Conservation (phyloP, 1,140 invertebrate species). For the Pogonomyrmex californicus region DNA sequence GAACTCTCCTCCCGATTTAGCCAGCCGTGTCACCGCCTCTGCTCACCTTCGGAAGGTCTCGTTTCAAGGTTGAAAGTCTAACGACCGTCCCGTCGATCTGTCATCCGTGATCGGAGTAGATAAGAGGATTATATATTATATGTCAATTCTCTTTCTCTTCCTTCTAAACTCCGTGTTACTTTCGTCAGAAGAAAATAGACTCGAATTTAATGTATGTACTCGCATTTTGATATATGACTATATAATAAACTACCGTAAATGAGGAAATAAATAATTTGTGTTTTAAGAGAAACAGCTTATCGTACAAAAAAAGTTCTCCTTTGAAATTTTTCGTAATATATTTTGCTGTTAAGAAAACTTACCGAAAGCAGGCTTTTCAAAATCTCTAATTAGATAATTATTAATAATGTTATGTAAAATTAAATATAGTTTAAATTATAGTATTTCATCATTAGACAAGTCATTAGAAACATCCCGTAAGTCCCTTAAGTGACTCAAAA, state of each 20-base stretch:
- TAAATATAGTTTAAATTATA: neutral
- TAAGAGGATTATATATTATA: conserved; percentile 49
- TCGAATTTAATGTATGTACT: neutral
- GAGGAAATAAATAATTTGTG: neutral
- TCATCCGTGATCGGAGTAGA: conserved; percentile 45
- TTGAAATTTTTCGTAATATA: neutral
- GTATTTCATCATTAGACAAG: neutral
- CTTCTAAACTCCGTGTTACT: conserved; percentile 2
- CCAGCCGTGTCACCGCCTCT: conserved; percentile 63
- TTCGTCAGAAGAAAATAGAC: conserved; percentile 1
- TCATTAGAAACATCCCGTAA: neutral
- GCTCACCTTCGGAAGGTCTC: conserved; percentile 80
- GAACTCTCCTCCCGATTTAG: conserved; percentile 77
- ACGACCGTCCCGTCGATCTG: conserved; percentile 65
- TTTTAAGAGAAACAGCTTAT: neutral
- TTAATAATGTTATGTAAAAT: neutral
- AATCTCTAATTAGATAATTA: neutral
- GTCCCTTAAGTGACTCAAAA: neutral
- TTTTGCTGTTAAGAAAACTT: neutral
- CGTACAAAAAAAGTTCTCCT: neutral
- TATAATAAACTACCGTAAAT: neutral
- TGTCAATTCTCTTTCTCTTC: neutral
- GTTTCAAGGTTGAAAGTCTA: conserved; percentile 71
- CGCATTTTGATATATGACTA: neutral
- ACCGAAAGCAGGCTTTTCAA: neutral